A percentile compares a stretch with the other conserved stretches of the same genome.
Evolutionary conservation across 2,113 vertebrate species (phyloP).

Genomic region (Tinamus guttatus): DNA sequence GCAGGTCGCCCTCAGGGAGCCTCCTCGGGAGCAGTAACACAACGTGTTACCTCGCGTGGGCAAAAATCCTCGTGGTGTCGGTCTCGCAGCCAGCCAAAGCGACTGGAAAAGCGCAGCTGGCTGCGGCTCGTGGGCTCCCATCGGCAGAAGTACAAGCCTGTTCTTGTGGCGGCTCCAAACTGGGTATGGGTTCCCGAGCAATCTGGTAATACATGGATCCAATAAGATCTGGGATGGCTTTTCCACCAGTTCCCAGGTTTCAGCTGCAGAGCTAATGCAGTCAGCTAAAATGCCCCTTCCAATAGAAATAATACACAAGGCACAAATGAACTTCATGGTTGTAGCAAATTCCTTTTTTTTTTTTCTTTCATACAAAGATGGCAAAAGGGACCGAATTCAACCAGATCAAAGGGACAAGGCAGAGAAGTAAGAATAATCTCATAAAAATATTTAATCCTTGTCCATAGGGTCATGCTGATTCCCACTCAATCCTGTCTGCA

Average conservation of each 20-base stretch:
- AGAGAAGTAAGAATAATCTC: neutral
- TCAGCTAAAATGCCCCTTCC: neutral
- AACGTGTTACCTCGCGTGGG: accelerated
- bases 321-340: neutral
- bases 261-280: neutral
- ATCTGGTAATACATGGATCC: neutral
- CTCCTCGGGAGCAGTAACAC: accelerated
- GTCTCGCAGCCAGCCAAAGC: neutral
- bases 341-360: neutral
- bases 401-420: neutral
- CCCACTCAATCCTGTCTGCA: neutral
- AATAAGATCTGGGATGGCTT: neutral
- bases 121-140: neutral
- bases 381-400: neutral
- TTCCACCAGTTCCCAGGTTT: neutral
- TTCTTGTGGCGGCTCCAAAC: neutral
- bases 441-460: neutral
- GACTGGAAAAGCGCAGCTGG: neutral
- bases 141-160: accelerated
- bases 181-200: neutral
- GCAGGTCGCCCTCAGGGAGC: accelerated
- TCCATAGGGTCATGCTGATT: neutral
- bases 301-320: neutral
- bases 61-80: neutral
- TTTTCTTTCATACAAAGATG: neutral